Evolutionary conservation across 2,888 invertebrate species (phyloP).

Genomic region (Lasioglossum marginatum): DNA sequence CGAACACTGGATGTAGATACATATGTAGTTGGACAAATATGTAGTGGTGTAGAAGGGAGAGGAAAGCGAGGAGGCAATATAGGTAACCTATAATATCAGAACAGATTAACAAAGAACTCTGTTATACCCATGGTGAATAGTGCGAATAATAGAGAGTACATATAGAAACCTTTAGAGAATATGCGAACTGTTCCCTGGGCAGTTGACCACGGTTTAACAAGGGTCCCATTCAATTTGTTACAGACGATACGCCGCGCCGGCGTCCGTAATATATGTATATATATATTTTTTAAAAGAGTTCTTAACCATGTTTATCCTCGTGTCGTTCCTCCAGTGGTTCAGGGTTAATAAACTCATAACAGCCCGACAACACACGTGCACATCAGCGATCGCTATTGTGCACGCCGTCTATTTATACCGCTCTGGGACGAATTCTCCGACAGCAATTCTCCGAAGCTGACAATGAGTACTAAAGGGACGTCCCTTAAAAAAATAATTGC

Average conservation of each 20-base stretch:
- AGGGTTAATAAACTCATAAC: slow-evolving; percentile 58
- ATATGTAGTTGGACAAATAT: not conserved
- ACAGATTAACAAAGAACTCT: not conserved
- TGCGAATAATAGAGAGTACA: not conserved
- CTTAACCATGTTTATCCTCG: slow-evolving; percentile 28
- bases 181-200: not conserved
- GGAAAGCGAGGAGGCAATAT: not conserved
- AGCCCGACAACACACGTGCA: not conserved
- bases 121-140: not conserved
- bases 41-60: not conserved
- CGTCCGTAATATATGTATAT: slow-evolving; percentile 2
- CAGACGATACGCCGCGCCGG: not conserved
- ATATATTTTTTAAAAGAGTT: slow-evolving; percentile 6
- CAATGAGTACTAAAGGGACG: not conserved
- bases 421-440: slow-evolving; percentile 12
- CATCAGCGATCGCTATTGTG: not conserved
- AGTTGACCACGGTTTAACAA: not conserved
- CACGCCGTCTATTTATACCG: slow-evolving; percentile 43
- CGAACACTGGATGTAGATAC: too few relatives aligned
- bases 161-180: not conserved
- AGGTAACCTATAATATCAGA: not conserved
- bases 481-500: not conserved
- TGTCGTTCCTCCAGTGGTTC: slow-evolving; percentile 22
- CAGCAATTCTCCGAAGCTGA: not conserved
- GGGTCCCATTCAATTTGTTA: slow-evolving; percentile 30